phyloP scores from a whole-genome alignment of 2,797 vertebrate species.

The Aldrovandia affinis region DNA sequence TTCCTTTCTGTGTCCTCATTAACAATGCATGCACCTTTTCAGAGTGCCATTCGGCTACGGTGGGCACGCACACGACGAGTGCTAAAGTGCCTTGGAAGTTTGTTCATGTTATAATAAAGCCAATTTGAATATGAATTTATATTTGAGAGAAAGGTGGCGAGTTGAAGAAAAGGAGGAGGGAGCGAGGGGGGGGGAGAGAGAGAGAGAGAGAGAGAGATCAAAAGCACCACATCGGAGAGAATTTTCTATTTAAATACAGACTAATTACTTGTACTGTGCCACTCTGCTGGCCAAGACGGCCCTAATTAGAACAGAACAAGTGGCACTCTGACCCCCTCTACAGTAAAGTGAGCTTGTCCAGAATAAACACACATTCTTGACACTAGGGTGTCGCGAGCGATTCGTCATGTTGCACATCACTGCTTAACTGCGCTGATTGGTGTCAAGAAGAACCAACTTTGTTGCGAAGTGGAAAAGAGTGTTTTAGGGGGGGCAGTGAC shows the following conservation, averaged over 20 bases:
- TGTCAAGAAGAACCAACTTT: neutral
- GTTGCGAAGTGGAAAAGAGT: no score
- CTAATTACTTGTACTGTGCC: neutral
- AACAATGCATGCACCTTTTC: no score
- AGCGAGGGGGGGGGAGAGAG: no score
- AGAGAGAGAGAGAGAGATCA: neutral
- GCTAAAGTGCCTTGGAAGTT: no score
- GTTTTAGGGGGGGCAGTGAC: neutral
- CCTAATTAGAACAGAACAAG: neutral
- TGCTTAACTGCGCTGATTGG: neutral
- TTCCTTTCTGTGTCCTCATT: no score
- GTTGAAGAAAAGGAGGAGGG: neutral
- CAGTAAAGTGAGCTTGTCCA: neutral
- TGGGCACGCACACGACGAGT: no score
- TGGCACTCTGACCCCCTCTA: neutral
- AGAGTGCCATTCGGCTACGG: no score
- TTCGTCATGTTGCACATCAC: neutral
- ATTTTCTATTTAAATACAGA: neutral
- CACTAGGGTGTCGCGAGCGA: neutral
- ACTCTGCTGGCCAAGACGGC: neutral
- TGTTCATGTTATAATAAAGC: no score
- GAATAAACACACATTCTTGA: neutral
- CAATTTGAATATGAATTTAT: neutral
- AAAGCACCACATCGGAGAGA: neutral
- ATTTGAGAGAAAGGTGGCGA: neutral